Evolutionary conservation across 1,140 invertebrate species (phyloP), one percentile per base, ranked within the genome.

Genomic region (Bombus confusus): DNA sequence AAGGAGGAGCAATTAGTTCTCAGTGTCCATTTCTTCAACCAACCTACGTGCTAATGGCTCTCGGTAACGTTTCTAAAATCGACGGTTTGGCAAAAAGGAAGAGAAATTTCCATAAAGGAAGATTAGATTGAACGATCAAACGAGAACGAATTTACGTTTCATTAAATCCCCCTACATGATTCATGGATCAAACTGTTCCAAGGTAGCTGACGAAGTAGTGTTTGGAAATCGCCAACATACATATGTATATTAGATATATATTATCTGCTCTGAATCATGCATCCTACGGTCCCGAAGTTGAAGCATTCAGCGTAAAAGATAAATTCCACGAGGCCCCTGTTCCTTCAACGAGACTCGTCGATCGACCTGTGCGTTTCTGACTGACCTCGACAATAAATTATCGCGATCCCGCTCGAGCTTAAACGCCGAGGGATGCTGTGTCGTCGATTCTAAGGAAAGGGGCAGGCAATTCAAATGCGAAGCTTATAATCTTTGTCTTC

Each of bases 351-450:
- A 59, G 37, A 78, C 47, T 59, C n/a, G 15, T 52, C 43, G 12
- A 47, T 78, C 59, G 64, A 78, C 64, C 75, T 69, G n/a, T 4
- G 13, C 34, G 66, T 71, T 78, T 78, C 64, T 77, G 74, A 62
- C 31, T 28, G 37, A 68, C 74, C 62, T n/a, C 74, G 74, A 43
- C 22, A 47, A 83, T 83, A 83, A 83, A 83, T 83, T 78, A 83
- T 52, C 62, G 62, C 34, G 64, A 41, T 83, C 78, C n/a, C 64
- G 37, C 69, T 57, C 12, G 75, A 71, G 74, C 64, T 83, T 83
- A 59, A 77, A 77, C 57, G 28, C 71, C 37, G 34, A 25, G 9
- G 5, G 34, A n/a, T 13, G 9, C 34, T 37, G 22, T 64, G 15
- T 52, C 43, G 34, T 57, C 22, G n/a, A 76, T 76, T 43, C 43